Evolutionary conservation across 2,113 vertebrate genomes (phyloP).

Genomic region (Leucosticte australis): DNA sequence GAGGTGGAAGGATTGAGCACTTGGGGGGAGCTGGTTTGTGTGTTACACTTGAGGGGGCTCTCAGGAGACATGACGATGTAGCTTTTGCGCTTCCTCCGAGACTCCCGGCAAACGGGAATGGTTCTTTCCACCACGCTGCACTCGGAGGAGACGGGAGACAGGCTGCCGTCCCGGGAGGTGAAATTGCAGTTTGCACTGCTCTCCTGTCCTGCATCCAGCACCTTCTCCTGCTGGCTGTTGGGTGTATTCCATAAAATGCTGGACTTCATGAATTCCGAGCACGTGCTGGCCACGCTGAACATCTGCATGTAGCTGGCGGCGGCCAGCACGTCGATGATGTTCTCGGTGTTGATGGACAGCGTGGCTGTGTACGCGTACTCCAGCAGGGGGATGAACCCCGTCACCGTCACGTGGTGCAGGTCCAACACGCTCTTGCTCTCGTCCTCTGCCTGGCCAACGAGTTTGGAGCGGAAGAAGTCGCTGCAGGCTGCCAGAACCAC

Average conservation of each 20-base stretch:
- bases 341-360: conserved; percentile 96
- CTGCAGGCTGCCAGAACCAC: conserved; percentile 91
- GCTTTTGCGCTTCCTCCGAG: conserved; percentile 92
- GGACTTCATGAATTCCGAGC: conserved; percentile 99
- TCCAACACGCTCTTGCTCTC: conserved; percentile 91
- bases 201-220: conserved; percentile 86
- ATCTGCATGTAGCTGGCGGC: conserved; percentile 99
- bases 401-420: conserved; percentile 96
- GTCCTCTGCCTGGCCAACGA: conserved; percentile 86
- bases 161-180: conserved; percentile 88
- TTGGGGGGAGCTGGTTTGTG: conserved; percentile 91
- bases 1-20: conserved; percentile 90
- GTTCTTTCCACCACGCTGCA: conserved; percentile 94
- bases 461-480: conserved; percentile 92
- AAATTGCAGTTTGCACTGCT: conserved; percentile 85
- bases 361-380: conserved; percentile 98
- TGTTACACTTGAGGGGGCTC: conserved; percentile 90
- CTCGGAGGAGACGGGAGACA: conserved; percentile 95
- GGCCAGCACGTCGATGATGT: conserved; percentile 96
- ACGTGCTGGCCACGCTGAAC: conserved; percentile 97
- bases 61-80: conserved; percentile 92
- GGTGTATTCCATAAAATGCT: conserved; percentile 94
- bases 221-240: conserved; percentile 80
- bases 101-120: conserved; percentile 91
- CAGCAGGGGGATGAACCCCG: conserved; percentile 93